phyloP scores from a whole-genome alignment of 2,888 invertebrate genomes.

The Ormyrus labotus region DNA sequence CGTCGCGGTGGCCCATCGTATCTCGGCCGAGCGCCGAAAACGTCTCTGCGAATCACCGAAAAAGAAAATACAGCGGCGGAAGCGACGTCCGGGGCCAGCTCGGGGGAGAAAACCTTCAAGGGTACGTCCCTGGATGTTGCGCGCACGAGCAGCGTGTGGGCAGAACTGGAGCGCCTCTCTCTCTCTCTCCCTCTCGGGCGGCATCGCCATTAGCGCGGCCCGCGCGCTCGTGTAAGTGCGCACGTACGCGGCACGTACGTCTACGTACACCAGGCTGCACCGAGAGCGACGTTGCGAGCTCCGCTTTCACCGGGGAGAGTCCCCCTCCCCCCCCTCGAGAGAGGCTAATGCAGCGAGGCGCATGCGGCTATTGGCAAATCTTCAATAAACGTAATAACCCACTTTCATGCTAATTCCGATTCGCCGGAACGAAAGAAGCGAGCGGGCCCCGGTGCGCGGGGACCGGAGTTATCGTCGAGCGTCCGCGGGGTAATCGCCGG shows the following conservation, averaged over 20 bases:
- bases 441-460: neutral
- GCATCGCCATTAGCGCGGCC: too few relatives aligned
- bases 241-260: too few relatives aligned
- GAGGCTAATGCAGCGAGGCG: neutral
- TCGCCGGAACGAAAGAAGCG: neutral
- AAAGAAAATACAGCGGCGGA: neutral
- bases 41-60: too few relatives aligned
- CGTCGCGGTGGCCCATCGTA: too few relatives aligned
- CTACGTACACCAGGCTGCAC: too few relatives aligned
- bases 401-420: constrained; percentile 49
- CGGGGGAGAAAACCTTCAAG: constrained; percentile 28
- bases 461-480: neutral
- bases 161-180: constrained; percentile 59
- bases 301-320: constrained; percentile 38
- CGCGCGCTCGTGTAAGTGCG: too few relatives aligned
- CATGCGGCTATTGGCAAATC: constrained; percentile 36
- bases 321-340: too few relatives aligned
- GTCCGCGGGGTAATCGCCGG: neutral
- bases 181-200: constrained; percentile 21
- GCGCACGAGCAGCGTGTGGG: constrained; percentile 64
- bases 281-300: too few relatives aligned
- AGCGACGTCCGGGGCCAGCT: too few relatives aligned
- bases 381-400: constrained; percentile 49
- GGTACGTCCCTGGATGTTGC: constrained; percentile 37
- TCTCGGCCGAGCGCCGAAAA: too few relatives aligned